Base-by-base conservation (phyloP, 2,797 vertebrate species). In the Nyctibius grandis region DNA sequence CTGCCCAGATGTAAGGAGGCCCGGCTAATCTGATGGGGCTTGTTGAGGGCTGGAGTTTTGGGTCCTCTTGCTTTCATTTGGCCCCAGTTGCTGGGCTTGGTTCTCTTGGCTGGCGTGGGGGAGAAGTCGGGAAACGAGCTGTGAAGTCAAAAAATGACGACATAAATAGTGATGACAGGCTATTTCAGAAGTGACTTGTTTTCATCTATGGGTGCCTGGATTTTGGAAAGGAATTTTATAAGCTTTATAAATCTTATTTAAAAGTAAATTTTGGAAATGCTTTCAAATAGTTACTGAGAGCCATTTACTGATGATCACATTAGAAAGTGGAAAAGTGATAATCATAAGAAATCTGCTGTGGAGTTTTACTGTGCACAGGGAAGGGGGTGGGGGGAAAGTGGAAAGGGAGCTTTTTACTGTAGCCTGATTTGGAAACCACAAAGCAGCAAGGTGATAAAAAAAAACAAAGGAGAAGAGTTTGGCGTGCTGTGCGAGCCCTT, bases 1-100 rank as follows among this genome's bases (percentile, higher is more conserved):
- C 47, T 59, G 15, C 34, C 23, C 17, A 22, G 70, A 6, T 4
- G 23, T 28, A 7, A 8, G 0, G 40, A 16, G 61, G 53, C 13
- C 26, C 12, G 1, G 3, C 15, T 18, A 19, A 33, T 3, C 13
- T n/a, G 51, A 33, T 7, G 15, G 47, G 47, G 17, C 0, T 0
- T 9, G 53, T 10, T 57, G n/a, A 25, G 61, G 80, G 61, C 4
- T 53, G 63, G 34, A 33, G 36, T 9, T 69, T 21, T 26, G 31
- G 40, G 38, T 75, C 31, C 42, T 60, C 11, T 59, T 25, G 23
- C 15, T 57, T 57, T 51, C 9, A 0, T 19, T n/a, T 33, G 34
- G 22, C 2, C 5, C 12, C 11, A 1, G 56, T 50, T 21, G 36
- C n/a, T 54, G 59, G 42, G 48, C 65, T 93, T 13, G 26, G 9